phyloP scores from a whole-genome alignment of 1,140 invertebrate species.

The Drosophila truncata region DNA sequence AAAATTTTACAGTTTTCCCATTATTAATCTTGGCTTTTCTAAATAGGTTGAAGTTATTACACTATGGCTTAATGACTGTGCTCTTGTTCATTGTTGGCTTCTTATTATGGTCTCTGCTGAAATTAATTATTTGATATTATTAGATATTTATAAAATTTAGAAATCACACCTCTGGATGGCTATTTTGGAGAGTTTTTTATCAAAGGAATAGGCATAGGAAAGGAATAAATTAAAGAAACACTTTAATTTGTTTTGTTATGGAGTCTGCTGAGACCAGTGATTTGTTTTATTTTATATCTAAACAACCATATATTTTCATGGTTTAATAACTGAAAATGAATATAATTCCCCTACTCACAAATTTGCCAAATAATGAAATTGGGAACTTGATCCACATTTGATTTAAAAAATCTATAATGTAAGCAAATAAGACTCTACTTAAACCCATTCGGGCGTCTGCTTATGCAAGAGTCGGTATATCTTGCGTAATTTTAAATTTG shows the following conservation, averaged over 20 bases:
- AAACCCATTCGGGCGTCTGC: neutral
- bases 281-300: too few relatives aligned
- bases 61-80: conserved; percentile 3
- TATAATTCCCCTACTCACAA: neutral
- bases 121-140: neutral
- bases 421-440: neutral
- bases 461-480: neutral
- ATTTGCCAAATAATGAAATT: neutral
- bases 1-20: too few relatives aligned
- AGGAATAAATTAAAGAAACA: neutral
- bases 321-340: neutral
- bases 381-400: neutral
- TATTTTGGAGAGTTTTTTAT: neutral
- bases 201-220: neutral
- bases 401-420: neutral
- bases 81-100: neutral
- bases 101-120: conserved; percentile 16
- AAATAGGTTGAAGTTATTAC: conserved; percentile 19
- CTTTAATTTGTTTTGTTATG: neutral
- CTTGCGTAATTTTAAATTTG: neutral
- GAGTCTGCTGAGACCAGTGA: too few relatives aligned
- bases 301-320: neutral
- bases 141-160: too few relatives aligned
- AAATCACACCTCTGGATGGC: neutral
- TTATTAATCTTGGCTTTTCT: neutral